Evolutionary conservation across 2,888 invertebrate genomes (phyloP), one percentile per base, ranked within the genome.

Genomic region (Thymelicus lineola): DNA sequence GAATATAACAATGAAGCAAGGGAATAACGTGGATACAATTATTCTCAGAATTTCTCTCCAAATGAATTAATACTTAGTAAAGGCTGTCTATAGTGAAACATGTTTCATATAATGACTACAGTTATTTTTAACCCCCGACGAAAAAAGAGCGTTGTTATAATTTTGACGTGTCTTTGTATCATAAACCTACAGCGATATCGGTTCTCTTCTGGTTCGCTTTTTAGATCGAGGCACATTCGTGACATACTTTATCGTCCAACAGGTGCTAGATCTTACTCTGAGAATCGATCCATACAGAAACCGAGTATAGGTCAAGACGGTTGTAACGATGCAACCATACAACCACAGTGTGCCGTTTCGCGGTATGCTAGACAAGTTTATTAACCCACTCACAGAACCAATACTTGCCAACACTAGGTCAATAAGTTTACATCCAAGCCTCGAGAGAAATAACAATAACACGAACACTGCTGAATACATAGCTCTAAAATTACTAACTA

Each of bases 1-100:
- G 61, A 46, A 68, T 68, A 57, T 62, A 50, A 68, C 61, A 68
- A 62, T 67, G 67, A 53, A 53, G 35, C 53, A 67, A 57, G 35
- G 46, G 42, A 53, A 67, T 55, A 61, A 55, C 45, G 58, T 15
- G 48, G 65, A 61, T 55, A 71, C 69, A 72, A 66, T 60, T 48
- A 42, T 42, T 61, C n/a, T 53, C 53, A 17, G 60, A 66, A 50
- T 17, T 45, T 53, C 38, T 45, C 46, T 20, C 15, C 17, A 38
- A 42, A 59, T 36, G 36, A 59, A 7, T 28, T 36, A n/a, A 48
- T 28, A 66, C n/a, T 15, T 46, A 58, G 42, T 15, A 36, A 48
- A 42, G 58, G 14, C 10, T 36, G 48, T 17, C 48, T 63, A 45
- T 15, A 42, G n/a, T 45, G 10, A 42, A 12, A 42, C 42, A 42